phyloP scores from a whole-genome alignment of 2,888 invertebrate species.

The Tenthredo amoena region DNA sequence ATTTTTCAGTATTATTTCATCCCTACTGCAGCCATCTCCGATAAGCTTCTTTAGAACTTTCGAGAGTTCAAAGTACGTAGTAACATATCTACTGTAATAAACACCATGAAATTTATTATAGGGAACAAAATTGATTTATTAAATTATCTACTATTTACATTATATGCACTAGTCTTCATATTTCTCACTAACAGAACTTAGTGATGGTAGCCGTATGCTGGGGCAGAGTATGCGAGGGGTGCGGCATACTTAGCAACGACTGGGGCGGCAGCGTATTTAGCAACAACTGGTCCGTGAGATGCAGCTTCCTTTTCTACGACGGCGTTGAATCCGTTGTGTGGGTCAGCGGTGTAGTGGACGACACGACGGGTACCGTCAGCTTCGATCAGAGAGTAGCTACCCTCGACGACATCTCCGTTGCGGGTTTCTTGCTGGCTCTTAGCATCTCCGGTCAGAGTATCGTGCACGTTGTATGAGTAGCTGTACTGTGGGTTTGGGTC shows the following conservation, averaged over 20 bases:
- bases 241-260: conserved; percentile 42
- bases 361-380: conserved; percentile 48
- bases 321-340: conserved; percentile 49
- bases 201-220: conserved; percentile 43
- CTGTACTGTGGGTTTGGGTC: conserved; percentile 49
- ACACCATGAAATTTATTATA: not conserved
- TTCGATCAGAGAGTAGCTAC: conserved; percentile 46
- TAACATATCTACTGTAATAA: not conserved
- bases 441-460: conserved; percentile 14
- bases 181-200: conserved; percentile 26
- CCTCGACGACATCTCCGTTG: conserved; percentile 37
- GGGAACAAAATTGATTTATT: conserved; percentile 17
- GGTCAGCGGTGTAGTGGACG: conserved; percentile 45
- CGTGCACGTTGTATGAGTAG: conserved; percentile 47
- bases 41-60: not conserved
- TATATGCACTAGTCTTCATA: not conserved
- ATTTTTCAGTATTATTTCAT: not conserved
- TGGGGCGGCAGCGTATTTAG: conserved; percentile 44
- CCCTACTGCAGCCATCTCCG: not conserved
- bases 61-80: not conserved
- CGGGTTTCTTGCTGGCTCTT: conserved; percentile 43
- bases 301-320: conserved; percentile 44
- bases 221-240: not conserved
- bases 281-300: conserved; percentile 35
- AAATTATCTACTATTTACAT: conserved; percentile 45